phyloP scores from a whole-genome alignment of 2,113 vertebrate genomes.

The Seriola aureovittata region DNA sequence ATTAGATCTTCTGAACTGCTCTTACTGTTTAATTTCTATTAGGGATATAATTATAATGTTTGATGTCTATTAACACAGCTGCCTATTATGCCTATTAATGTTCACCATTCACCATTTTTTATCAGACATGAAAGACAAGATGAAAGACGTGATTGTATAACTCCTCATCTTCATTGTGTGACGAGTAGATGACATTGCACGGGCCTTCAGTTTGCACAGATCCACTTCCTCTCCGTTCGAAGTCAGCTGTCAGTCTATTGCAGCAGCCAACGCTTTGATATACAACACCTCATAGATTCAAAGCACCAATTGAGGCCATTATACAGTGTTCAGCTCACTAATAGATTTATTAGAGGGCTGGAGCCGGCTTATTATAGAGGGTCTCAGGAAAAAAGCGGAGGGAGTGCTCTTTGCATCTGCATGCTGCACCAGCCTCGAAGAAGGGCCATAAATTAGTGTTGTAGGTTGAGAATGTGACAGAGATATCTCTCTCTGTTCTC shows the following conservation, averaged over 20 bases:
- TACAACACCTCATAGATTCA: slow-evolving; percentile 52
- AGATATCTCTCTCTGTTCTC: slow-evolving; percentile 39
- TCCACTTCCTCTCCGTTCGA: slow-evolving; percentile 1
- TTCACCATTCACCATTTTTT: slow-evolving; percentile 33
- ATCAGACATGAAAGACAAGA: slow-evolving; percentile 24
- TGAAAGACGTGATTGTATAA: slow-evolving; percentile 23
- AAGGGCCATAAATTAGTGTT: slow-evolving; percentile 43
- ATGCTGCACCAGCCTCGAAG: slow-evolving; percentile 20
- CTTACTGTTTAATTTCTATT: slow-evolving; percentile 35
- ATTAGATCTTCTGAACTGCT: slow-evolving; percentile 54
- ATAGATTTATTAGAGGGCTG: slow-evolving; percentile 67
- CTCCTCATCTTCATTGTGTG: slow-evolving; percentile 19
- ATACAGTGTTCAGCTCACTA: slow-evolving; percentile 60
- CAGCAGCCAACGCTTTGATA: slow-evolving; percentile 56
- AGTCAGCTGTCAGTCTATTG: slow-evolving; percentile 38
- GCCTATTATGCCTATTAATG: slow-evolving; percentile 40
- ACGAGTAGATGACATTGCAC: slow-evolving; percentile 24
- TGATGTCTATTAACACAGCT: slow-evolving; percentile 44
- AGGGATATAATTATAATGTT: slow-evolving; percentile 27
- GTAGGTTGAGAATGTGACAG: slow-evolving; percentile 32
- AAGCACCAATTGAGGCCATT: slow-evolving; percentile 63
- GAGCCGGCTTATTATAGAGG: slow-evolving; percentile 32
- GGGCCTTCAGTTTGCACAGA: slow-evolving; percentile 37
- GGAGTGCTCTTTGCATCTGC: slow-evolving; percentile 54
- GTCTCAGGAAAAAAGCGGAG: slow-evolving; percentile 30